Evolutionary conservation across 2,797 vertebrate genomes (phyloP).

Genomic region (Odontamblyopus rebecca): DNA sequence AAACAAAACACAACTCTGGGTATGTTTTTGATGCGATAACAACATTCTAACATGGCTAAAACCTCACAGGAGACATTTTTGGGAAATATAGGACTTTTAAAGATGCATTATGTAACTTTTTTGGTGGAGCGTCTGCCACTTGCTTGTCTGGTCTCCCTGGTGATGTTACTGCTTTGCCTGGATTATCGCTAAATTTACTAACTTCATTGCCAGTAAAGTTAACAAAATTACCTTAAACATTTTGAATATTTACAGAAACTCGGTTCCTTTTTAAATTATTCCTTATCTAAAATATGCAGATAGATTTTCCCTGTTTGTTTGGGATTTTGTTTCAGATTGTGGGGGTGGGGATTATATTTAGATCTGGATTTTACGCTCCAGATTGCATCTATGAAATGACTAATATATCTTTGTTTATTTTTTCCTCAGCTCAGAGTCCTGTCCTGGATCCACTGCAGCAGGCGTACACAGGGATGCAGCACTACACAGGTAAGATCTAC

Average conservation of each 20-base stretch:
- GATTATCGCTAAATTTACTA: no score
- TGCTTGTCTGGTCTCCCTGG: no score
- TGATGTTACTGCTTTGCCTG: no score
- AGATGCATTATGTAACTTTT: no score
- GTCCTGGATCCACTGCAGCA: conserved; percentile 91
- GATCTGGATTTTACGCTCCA: conserved; percentile 42
- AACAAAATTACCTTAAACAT: no score
- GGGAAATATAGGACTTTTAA: no score
- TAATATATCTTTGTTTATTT: conserved; percentile 43
- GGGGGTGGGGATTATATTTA: conserved; percentile 39
- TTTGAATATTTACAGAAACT: background rate
- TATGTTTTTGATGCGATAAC: no score
- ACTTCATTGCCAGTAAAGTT: no score
- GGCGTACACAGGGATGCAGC: conserved; percentile 93
- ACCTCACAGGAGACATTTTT: no score
- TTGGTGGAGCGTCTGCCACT: no score
- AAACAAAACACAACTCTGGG: no score
- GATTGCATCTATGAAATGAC: conserved; percentile 19
- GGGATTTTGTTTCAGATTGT: conserved; percentile 21
- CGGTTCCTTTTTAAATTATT: background rate
- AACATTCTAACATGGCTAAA: no score
- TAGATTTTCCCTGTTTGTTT: background rate
- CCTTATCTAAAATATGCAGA: background rate
- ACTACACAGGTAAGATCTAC: conserved; percentile 86
- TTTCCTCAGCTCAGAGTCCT: conserved; percentile 88